Percentiles rank a stretch among this genome's conserved stretches.
Conservation (phyloP, 2,113 vertebrate species). For the Dromaius novaehollandiae region DNA sequence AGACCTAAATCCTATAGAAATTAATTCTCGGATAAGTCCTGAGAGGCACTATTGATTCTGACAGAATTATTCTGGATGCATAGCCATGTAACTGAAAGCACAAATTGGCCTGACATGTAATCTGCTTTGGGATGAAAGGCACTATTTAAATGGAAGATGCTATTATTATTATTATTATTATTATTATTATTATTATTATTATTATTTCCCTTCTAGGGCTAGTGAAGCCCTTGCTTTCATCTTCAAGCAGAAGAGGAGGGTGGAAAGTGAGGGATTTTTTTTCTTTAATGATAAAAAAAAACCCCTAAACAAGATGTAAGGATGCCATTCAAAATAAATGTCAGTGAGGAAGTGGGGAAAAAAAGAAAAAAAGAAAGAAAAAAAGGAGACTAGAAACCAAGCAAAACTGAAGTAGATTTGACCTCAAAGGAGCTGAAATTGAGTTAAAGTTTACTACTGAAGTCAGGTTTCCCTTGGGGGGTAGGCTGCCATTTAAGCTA, state of each 20-base stretch:
- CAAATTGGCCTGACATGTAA: neutral
- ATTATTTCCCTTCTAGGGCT: neutral
- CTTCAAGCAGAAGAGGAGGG: neutral
- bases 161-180: too few relatives aligned
- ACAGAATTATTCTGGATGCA: constrained; percentile 14
- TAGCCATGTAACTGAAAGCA: neutral
- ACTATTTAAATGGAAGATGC: constrained; percentile 13
- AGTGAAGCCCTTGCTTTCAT: constrained; percentile 15
- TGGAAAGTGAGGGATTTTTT: neutral
- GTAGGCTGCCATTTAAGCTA: constrained; percentile 26
- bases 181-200: too few relatives aligned
- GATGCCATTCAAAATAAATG: constrained; percentile 20
- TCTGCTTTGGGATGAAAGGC: constrained; percentile 52
- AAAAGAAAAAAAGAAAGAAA: neutral
- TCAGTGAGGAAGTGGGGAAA: neutral
- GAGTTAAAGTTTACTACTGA: constrained; percentile 28
- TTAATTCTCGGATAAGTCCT: neutral
- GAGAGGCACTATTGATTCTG: neutral
- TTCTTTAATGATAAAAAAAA: constrained; percentile 1
- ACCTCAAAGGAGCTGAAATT: constrained; percentile 46
- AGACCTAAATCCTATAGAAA: constrained; percentile 4
- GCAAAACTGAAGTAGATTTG: constrained; percentile 13
- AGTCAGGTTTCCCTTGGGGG: constrained; percentile 43
- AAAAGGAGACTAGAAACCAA: neutral
- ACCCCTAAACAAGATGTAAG: neutral